Percentiles rank a stretch among this genome's conserved stretches.
phyloP scores from a whole-genome alignment of 2,797 vertebrate species.

The Darevskia nairensis region DNA sequence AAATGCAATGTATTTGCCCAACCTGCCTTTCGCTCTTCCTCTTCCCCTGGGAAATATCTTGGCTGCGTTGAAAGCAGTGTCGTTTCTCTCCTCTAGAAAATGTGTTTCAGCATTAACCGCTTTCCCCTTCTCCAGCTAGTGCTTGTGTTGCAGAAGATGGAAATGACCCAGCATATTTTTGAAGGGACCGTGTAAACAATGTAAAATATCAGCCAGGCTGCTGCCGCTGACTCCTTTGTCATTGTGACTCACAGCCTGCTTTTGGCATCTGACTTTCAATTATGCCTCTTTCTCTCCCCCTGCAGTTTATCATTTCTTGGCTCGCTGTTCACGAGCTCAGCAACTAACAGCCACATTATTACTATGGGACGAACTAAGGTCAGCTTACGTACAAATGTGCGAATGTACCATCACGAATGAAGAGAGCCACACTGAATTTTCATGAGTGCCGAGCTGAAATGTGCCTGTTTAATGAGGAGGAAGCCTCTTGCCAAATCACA shows the following conservation, averaged over 20 bases:
- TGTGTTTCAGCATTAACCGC: background rate
- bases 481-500: background rate
- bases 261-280: slow-evolving; percentile 65
- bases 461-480: background rate
- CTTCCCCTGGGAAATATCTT: background rate
- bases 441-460: background rate
- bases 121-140: slow-evolving; percentile 21
- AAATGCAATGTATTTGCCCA: background rate
- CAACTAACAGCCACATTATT: too few relatives aligned
- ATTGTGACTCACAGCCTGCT: slow-evolving; percentile 46
- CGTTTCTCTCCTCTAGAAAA: background rate
- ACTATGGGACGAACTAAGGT: background rate
- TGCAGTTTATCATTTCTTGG: slow-evolving; percentile 48
- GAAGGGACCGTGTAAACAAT: slow-evolving; percentile 60
- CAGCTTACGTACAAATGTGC: background rate
- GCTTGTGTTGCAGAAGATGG: slow-evolving; percentile 17
- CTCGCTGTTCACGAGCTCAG: background rate
- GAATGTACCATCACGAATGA: background rate
- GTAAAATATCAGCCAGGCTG: slow-evolving; percentile 47
- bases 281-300: slow-evolving; percentile 14
- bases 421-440: background rate
- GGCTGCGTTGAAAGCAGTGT: slow-evolving; percentile 2
- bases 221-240: slow-evolving; percentile 54
- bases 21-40: background rate
- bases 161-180: slow-evolving; percentile 50